Evolutionary conservation across 2,797 vertebrate genomes (phyloP).

Genomic region (Hydrocynus forskahlii): DNA sequence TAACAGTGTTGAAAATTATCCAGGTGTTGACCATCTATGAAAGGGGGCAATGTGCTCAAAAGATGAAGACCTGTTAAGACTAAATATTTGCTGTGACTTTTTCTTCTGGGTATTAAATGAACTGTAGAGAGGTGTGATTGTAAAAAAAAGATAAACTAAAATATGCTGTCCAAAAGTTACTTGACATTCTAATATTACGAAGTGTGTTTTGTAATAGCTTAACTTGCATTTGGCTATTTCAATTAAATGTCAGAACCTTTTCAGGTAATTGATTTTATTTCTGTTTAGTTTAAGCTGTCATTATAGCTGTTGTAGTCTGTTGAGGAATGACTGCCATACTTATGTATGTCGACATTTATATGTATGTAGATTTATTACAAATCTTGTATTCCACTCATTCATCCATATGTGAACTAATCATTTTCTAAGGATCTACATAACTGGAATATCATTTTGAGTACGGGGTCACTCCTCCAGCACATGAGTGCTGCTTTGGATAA

Average conservation of each 20-base stretch:
- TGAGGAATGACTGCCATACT: slow-evolving; percentile 28
- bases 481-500: slow-evolving; percentile 50
- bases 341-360: slow-evolving; percentile 44
- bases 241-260: slow-evolving; percentile 12
- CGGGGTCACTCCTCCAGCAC: slow-evolving; percentile 15
- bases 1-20: no score
- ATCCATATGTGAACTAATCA: slow-evolving; percentile 40
- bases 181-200: slow-evolving; percentile 17
- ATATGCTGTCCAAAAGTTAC: slow-evolving; percentile 13
- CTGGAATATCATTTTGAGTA: slow-evolving; percentile 36
- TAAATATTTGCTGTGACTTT: no score
- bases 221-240: not conserved
- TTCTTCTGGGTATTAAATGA: no score
- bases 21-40: no score
- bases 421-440: slow-evolving; percentile 47
- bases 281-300: slow-evolving; percentile 39
- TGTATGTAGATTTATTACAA: slow-evolving; percentile 45
- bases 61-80: no score
- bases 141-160: no score
- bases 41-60: no score
- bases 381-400: slow-evolving; percentile 48
- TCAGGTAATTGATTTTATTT: slow-evolving; percentile 38
- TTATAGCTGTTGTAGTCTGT: slow-evolving; percentile 12
- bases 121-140: no score
- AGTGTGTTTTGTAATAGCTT: slow-evolving; percentile 7